Evolutionary conservation across 2,888 invertebrate genomes (phyloP).

Genomic region (Caenorhabditis zanzibari): DNA sequence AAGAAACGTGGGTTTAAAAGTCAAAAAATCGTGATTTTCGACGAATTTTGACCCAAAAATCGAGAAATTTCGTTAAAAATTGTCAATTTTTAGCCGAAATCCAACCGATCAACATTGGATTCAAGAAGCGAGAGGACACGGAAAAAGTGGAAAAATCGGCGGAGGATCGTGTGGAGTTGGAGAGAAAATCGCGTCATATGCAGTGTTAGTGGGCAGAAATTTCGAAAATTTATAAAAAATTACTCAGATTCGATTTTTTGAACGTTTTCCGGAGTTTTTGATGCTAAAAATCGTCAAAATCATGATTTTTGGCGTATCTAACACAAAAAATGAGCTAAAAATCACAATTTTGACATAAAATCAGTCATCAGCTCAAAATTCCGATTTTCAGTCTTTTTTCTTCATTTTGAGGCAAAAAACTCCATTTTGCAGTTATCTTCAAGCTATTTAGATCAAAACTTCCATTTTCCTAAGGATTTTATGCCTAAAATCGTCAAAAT

Average conservation of each 20-base stretch:
- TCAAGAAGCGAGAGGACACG: conserved; percentile 63
- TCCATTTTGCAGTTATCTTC: background rate
- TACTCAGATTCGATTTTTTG: too few relatives aligned
- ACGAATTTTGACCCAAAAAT: background rate
- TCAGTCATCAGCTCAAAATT: too few relatives aligned
- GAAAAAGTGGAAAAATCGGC: conserved; percentile 44
- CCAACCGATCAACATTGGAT: conserved; percentile 78
- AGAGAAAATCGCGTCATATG: conserved; percentile 71
- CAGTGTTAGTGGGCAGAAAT: conserved; percentile 55
- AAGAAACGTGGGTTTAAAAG: conserved; percentile 58
- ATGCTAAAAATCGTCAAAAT: too few relatives aligned
- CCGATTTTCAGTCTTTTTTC: too few relatives aligned
- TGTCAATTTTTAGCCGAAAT: conserved; percentile 45
- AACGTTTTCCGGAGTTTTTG: too few relatives aligned
- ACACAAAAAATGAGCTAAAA: too few relatives aligned
- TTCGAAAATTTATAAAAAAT: too few relatives aligned
- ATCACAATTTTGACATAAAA: too few relatives aligned
- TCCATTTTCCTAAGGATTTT: too few relatives aligned
- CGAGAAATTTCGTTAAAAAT: background rate
- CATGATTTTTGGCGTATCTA: too few relatives aligned
- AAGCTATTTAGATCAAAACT: too few relatives aligned
- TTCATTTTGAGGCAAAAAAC: background rate
- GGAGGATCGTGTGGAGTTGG: conserved; percentile 67
- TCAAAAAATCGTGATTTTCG: background rate
- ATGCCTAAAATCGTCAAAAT: too few relatives aligned